Base-by-base conservation (phyloP, 2,797 vertebrate genomes). In the Xiphophorus birchmanni region DNA sequence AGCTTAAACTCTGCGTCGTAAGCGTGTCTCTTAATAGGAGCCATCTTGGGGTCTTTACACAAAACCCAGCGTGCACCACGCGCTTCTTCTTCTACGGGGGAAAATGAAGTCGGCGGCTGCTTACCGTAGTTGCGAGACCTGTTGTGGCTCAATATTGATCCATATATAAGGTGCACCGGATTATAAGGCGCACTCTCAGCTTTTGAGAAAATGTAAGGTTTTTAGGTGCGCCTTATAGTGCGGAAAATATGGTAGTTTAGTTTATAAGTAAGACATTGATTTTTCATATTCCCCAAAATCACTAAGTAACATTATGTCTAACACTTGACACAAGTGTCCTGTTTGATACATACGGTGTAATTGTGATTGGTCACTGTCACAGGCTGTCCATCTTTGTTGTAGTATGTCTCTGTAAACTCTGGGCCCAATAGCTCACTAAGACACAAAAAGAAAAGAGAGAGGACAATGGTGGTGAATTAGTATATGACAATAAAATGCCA, bases 381-480 rank as follows among this genome's bases (percentile, higher is more conserved):
- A 8, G 90, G 92, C 65, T 81, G 85, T 18, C 94, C 95, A 45
- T 95, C 89, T 50, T 94, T 91, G 52, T 80, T 84, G 91, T 96
- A 96, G 92, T 92, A 94, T 40, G 94, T 96, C 87, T 95, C 95
- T 37, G 94, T 95, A 87, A 96, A 96, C 88, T 94, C 94, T 78
- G 93, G 87, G 81, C 90, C 87, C 81, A 96, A 81, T 45, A 96
- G 95, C 77, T 95, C 93, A 56, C 96, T 96, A 88, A 44, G 79
- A 91, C 52, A 84, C 47, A 87, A 40, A 56, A 76, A 72, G 29
- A 71, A 18, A 83, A 74, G n/a, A 58, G 26, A 72, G 40, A 2
- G 44, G 8, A 35, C 47, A 52, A 35, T n/a, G 47, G 35, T 50
- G 35, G 35, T 52, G 4, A 74, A 54, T 40, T 40, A 54, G 10